Percentiles rank a stretch among this genome's conserved stretches.
Conservation (phyloP, 1,140 invertebrate genomes). For the Holcopasites calliopsidis region DNA sequence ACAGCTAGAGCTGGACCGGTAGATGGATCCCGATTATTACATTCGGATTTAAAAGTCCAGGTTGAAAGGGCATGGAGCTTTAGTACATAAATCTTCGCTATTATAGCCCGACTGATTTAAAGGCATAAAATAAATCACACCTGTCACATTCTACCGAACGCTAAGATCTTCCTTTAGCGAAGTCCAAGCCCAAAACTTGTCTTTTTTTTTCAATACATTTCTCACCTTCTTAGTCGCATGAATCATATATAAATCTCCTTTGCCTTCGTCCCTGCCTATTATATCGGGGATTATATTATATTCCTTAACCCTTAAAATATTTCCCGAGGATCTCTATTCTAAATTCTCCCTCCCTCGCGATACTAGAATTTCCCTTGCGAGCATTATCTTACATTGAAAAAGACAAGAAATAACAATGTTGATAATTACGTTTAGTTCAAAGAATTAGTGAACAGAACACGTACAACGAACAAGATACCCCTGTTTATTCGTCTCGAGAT, state of each 20-base stretch:
- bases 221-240: neutral
- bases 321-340: no score
- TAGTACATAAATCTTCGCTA: conserved; percentile 29
- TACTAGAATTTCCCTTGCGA: no score
- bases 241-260: neutral
- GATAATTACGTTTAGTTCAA: neutral
- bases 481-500: neutral
- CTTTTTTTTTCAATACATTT: conserved; percentile 27
- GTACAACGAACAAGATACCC: neutral
- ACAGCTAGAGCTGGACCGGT: no score
- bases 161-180: conserved; percentile 3
- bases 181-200: neutral
- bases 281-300: conserved; percentile 11
- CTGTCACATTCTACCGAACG: neutral
- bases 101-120: conserved; percentile 30
- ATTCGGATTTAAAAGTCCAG: neutral
- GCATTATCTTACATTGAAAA: no score
- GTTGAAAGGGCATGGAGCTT: conserved; percentile 2
- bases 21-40: neutral
- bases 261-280: neutral
- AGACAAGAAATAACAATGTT: no score
- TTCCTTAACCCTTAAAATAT: no score
- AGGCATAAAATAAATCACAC: conserved; percentile 4
- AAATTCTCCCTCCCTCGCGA: no score
- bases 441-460: neutral